Conservation (phyloP, 1,140 invertebrate genomes). For the Drosophila eugracilis region DNA sequence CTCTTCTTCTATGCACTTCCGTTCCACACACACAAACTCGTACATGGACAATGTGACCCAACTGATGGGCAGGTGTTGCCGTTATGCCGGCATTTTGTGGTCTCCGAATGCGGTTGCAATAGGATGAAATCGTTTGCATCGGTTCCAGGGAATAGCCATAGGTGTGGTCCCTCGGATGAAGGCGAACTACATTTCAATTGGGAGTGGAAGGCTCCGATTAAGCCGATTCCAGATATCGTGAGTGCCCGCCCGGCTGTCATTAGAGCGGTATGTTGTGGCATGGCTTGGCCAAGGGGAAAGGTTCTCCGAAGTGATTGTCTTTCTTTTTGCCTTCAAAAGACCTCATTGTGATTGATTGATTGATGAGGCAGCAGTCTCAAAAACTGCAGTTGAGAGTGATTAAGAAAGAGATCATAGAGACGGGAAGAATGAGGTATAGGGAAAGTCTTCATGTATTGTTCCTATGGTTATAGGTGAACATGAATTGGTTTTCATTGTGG, state of each 20-base stretch:
- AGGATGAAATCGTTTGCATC: slow-evolving; percentile 9
- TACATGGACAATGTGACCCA: slow-evolving; percentile 6
- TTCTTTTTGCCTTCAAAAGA: slow-evolving; percentile 12
- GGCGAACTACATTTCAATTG: slow-evolving; percentile 49
- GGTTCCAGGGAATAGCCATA: slow-evolving; percentile 8
- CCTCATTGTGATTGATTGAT: slow-evolving; percentile 45
- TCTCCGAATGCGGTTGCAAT: slow-evolving; percentile 27
- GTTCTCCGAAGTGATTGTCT: slow-evolving; percentile 34
- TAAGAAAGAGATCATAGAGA: slow-evolving; percentile 28
- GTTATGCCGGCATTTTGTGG: slow-evolving; percentile 55
- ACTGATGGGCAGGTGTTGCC: slow-evolving; percentile 66
- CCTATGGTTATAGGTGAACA: slow-evolving; percentile 1
- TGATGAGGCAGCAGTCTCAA: slow-evolving; percentile 30
- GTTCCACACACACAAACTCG: slow-evolving; percentile 29
- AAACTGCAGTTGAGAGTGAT: slow-evolving; percentile 31
- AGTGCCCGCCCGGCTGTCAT: slow-evolving; percentile 36
- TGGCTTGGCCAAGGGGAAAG: slow-evolving; percentile 17
- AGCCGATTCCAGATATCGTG: slow-evolving; percentile 44
- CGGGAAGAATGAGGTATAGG: slow-evolving; percentile 4
- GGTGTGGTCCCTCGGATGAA: slow-evolving; percentile 59
- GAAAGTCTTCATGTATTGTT: slow-evolving; percentile 12
- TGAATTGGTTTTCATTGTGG: slow-evolving; percentile 14
- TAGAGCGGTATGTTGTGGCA: slow-evolving; percentile 19
- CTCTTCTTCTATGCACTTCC: slow-evolving; percentile 59
- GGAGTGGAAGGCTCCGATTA: slow-evolving; percentile 52